A percentile compares a stretch with the other conserved stretches of the same genome.
Evolutionary conservation across 2,888 invertebrate species (phyloP).

Genomic region (Argynnis bischoffii): DNA sequence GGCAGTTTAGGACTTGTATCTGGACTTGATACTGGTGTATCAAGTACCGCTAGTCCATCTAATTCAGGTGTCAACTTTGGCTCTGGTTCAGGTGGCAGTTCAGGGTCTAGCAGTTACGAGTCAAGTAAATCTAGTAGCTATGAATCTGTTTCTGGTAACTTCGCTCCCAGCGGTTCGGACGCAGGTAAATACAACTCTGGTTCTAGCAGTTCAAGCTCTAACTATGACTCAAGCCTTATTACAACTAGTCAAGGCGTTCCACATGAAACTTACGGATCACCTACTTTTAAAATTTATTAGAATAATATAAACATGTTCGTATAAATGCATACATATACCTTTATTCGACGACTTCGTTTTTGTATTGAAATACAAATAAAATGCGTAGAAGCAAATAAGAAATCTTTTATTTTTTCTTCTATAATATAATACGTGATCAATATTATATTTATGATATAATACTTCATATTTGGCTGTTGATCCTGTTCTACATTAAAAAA

Average conservation of each 20-base stretch:
- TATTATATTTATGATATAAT: too few species aligned
- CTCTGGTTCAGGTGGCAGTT: conserved; percentile 25
- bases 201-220: conserved; percentile 44
- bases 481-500: too few species aligned
- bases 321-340: conserved; percentile 8
- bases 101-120: conserved; percentile 20
- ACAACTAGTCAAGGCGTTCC: conserved; percentile 72
- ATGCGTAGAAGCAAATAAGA: too few species aligned
- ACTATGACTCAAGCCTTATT: conserved; percentile 52
- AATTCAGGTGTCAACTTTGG: conserved; percentile 1
- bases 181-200: conserved; percentile 40
- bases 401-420: too few species aligned
- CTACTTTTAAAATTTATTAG: conserved; percentile 59
- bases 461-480: too few species aligned
- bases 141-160: conserved; percentile 23
- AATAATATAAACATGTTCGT: conserved; percentile 20
- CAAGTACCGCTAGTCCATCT: conserved; percentile 5
- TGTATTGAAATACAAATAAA: conserved; percentile 12
- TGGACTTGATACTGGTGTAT: conserved; percentile 5
- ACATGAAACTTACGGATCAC: conserved; percentile 70
- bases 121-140: conserved; percentile 29
- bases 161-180: conserved; percentile 35
- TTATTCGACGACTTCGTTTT: conserved; percentile 22
- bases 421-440: too few species aligned
- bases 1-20: conserved; percentile 1